A percentile compares a stretch with the other conserved stretches of the same genome.
phyloP scores from a whole-genome alignment of 2,113 vertebrate genomes.

The Neodon shergylaensis region DNA sequence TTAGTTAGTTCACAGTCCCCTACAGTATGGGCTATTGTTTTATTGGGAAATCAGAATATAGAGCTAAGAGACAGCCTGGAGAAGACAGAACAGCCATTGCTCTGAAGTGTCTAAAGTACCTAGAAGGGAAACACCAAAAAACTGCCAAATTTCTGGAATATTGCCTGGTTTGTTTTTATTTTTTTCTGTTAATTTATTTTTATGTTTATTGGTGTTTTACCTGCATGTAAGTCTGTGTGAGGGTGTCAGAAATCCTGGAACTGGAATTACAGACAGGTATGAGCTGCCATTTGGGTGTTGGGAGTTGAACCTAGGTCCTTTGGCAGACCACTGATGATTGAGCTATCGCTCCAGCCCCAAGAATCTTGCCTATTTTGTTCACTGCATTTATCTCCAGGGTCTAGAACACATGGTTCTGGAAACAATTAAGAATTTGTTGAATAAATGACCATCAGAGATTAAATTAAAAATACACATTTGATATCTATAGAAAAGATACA shows the following conservation, averaged over 20 bases:
- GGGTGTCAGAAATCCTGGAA: background rate
- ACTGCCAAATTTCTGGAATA: conserved; percentile 7
- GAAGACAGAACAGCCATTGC: background rate
- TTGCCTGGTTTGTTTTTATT: background rate
- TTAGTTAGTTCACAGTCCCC: conserved; percentile 14
- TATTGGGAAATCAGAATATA: background rate
- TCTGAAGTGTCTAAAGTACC: background rate
- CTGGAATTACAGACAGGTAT: background rate
- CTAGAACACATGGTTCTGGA: conserved; percentile 44
- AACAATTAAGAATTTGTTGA: conserved; percentile 48
- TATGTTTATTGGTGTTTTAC: background rate
- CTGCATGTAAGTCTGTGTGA: background rate
- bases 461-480: conserved; percentile 44
- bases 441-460: conserved; percentile 54
- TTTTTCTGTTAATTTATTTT: background rate
- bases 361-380: conserved; percentile 21
- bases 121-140: background rate
- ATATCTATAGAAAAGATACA: conserved; percentile 60
- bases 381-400: conserved; percentile 2
- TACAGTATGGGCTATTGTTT: background rate
- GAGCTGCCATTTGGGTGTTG: background rate
- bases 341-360: background rate
- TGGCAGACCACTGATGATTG: background rate
- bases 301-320: background rate
- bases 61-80: background rate